A percentile compares a stretch with the other conserved stretches of the same genome.
Conservation (phyloP, 2,797 vertebrate species). For the Fratercula arctica region DNA sequence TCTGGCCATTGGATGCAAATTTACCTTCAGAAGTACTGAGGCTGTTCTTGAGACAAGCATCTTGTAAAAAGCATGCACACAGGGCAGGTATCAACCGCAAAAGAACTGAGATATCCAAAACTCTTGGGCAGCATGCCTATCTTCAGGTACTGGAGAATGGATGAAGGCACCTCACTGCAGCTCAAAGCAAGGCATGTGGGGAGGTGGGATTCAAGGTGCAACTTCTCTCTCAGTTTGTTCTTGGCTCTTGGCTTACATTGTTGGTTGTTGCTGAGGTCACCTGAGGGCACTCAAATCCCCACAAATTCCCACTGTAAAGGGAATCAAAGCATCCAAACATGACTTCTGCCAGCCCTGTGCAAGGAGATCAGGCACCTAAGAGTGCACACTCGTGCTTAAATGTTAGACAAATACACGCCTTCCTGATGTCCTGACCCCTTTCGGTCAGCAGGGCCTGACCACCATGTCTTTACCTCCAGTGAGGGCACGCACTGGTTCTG, state of each 20-base stretch:
- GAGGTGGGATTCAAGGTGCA: neutral
- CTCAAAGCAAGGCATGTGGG: neutral
- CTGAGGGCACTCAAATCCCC: neutral
- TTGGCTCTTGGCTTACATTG: neutral
- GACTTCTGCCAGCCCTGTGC: rapidly evolving
- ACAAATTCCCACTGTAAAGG: neutral
- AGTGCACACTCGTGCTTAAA: neutral
- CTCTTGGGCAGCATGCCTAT: neutral
- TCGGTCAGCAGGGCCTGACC: neutral
- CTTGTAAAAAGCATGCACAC: neutral
- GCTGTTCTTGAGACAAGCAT: neutral
- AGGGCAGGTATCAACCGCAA: neutral
- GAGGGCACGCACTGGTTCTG: neutral
- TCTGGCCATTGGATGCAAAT: neutral
- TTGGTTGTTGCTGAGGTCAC: neutral
- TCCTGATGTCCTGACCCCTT: neutral
- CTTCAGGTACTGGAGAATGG: neutral
- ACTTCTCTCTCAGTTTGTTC: neutral
- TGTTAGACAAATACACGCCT: neutral
- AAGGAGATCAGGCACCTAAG: neutral
- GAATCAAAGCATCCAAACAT: neutral
- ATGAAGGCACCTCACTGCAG: neutral
- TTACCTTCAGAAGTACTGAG: neutral
- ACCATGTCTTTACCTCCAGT: neutral
- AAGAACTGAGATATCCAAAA: neutral